Percentiles rank a stretch among this genome's conserved stretches.
These are phyloP conservation scores for Lymantria monacha DNA, from an alignment of 2,888 invertebrate species.

Conservation along the genomic window DNA sequence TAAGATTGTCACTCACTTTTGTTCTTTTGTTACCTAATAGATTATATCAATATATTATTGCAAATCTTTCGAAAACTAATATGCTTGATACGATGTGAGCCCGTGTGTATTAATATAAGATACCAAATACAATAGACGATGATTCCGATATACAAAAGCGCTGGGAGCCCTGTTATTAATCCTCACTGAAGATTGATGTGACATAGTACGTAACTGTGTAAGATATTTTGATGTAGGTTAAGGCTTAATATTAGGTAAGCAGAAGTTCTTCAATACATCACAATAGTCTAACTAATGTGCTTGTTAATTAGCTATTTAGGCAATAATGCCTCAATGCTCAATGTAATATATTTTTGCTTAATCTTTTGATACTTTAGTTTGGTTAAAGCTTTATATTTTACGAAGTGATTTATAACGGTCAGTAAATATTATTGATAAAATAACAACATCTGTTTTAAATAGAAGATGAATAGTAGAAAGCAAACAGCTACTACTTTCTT, in stretches of 20 bases:
- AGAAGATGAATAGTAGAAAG: no score
- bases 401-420: conserved; percentile 10
- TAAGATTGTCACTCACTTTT: not conserved
- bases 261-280: conserved; percentile 38
- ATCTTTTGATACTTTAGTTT: conserved; percentile 4
- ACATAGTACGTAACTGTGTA: conserved; percentile 65
- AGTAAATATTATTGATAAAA: conserved; percentile 10
- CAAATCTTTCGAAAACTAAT: not conserved
- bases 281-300: conserved; percentile 43
- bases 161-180: conserved; percentile 64
- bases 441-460: conserved; percentile 7
- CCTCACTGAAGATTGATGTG: conserved; percentile 69
- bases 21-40: not conserved
- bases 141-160: conserved; percentile 61
- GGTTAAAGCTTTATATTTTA: not conserved
- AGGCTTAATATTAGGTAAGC: conserved; percentile 45
- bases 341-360: conserved; percentile 9
- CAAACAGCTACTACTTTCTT: no score
- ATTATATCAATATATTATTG: no score
- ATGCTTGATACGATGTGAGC: not conserved
- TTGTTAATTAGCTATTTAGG: conserved; percentile 38
- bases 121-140: conserved; percentile 64
- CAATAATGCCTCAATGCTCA: conserved; percentile 18
- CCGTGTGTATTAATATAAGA: conserved; percentile 48
- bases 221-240: conserved; percentile 62